Evolutionary conservation across 2,797 vertebrate species (phyloP).

Genomic region (Cyprinella venusta): DNA sequence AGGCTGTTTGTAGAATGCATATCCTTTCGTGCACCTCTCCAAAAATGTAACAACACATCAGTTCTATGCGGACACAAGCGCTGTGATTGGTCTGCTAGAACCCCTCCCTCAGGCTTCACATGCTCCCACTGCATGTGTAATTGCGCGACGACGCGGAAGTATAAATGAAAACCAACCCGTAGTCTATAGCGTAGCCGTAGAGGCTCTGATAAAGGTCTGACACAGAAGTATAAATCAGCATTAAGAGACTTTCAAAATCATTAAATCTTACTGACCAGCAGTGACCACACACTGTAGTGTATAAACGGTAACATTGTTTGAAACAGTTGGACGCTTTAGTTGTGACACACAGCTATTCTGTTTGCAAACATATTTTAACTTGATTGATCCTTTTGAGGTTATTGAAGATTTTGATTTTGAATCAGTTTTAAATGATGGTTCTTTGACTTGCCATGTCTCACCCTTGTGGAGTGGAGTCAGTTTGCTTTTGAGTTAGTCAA

Average conservation of each 20-base stretch:
- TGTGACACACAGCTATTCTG: not conserved
- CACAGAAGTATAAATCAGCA: too few species aligned
- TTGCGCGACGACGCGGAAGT: too few species aligned
- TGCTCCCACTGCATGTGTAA: too few species aligned
- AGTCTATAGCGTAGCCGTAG: too few species aligned
- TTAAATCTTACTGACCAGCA: not conserved
- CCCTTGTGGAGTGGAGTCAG: slow-evolving; percentile 50
- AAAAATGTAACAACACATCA: too few species aligned
- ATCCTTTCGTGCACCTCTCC: too few species aligned
- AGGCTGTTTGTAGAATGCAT: too few species aligned
- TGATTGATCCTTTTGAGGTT: not conserved
- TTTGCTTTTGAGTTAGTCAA: slow-evolving; percentile 63
- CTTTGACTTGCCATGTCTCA: slow-evolving; percentile 50
- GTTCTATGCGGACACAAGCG: too few species aligned
- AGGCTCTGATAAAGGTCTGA: too few species aligned
- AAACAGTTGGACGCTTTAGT: not conserved
- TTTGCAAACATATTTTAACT: not conserved
- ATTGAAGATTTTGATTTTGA: not conserved
- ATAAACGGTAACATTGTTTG: not conserved
- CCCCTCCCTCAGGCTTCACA: too few species aligned
- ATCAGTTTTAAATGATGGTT: slow-evolving; percentile 1
- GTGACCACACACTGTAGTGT: not conserved
- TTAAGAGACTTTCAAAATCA: not conserved
- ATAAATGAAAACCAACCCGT: too few species aligned
- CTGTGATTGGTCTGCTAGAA: too few species aligned